These are phyloP conservation scores for Bufo gargarizans DNA, from an alignment of 2,113 vertebrate genomes.

Conservation along the genomic window DNA sequence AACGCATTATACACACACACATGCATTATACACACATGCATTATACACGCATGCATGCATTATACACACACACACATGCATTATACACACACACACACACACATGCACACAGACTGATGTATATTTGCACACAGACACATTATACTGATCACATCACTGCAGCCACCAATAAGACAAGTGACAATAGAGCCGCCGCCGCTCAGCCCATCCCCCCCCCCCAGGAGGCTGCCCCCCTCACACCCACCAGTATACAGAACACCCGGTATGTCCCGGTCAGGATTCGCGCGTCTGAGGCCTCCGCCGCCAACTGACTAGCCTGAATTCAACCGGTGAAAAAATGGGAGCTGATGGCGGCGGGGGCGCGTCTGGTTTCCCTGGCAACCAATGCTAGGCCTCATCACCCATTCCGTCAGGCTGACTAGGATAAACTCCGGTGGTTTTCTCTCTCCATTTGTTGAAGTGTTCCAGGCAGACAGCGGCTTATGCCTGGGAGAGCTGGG, in stretches of 20 bases:
- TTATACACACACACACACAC: not conserved
- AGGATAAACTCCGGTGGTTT: not conserved
- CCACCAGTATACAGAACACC: not conserved
- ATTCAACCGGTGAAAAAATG: not conserved
- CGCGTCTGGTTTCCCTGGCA: conserved; percentile 27
- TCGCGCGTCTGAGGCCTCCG: not conserved
- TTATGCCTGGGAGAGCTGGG: not conserved
- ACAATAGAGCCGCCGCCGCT: not conserved
- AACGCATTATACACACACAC: too few relatives aligned
- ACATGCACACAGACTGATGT: too few relatives aligned
- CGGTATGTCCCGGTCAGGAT: not conserved
- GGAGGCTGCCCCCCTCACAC: too few relatives aligned
- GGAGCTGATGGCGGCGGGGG: conserved; percentile 23
- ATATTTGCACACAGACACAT: not conserved
- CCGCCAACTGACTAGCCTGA: not conserved
- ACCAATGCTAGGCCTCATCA: conserved; percentile 21
- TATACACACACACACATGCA: too few relatives aligned
- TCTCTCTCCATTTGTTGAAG: not conserved
- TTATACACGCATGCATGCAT: too few relatives aligned
- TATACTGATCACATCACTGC: not conserved
- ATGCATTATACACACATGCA: too few relatives aligned
- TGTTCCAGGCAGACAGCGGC: not conserved
- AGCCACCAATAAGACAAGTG: not conserved
- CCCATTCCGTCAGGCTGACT: not conserved
- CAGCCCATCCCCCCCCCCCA: not conserved